phyloP scores from a whole-genome alignment of 2,113 vertebrate species.

The Eublepharis macularius region DNA sequence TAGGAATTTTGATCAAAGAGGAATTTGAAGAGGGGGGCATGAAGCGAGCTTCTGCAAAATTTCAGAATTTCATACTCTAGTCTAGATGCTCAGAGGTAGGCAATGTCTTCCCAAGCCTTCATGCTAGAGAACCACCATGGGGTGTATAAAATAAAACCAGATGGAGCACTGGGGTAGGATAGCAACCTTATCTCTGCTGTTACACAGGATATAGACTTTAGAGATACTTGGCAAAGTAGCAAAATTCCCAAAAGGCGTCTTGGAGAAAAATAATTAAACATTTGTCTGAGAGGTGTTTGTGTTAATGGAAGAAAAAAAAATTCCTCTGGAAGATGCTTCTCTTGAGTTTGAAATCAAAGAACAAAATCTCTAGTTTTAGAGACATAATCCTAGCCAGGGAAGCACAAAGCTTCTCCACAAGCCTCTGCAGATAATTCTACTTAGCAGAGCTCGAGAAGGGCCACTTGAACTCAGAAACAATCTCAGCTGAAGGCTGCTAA shows the following conservation, averaged over 20 bases:
- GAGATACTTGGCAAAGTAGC: neutral
- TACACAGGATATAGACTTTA: fast-evolving
- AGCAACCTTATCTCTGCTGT: neutral
- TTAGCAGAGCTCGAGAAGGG: neutral
- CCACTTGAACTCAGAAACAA: conserved; percentile 6
- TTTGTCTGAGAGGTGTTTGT: neutral
- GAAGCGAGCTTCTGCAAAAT: too few species aligned
- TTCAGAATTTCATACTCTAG: too few species aligned
- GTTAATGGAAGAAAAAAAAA: neutral
- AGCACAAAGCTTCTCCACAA: neutral
- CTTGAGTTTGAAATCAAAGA: neutral
- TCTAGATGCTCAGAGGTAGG: too few species aligned
- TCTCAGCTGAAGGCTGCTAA: neutral
- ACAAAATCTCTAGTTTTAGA: neutral
- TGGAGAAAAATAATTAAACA: neutral
- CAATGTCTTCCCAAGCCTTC: too few species aligned
- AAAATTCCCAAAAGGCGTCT: neutral
- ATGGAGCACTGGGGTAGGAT: neutral
- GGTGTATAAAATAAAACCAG: too few species aligned
- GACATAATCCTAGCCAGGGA: conserved; percentile 6
- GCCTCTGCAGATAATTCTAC: neutral
- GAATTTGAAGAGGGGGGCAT: too few species aligned
- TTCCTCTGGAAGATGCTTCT: neutral
- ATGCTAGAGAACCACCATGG: too few species aligned
- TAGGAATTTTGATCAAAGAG: too few species aligned